Percentiles rank a stretch among this genome's conserved stretches.
These are phyloP conservation scores for Osmerus mordax DNA, from an alignment of 2,113 vertebrate genomes.

Conservation along the genomic window DNA sequence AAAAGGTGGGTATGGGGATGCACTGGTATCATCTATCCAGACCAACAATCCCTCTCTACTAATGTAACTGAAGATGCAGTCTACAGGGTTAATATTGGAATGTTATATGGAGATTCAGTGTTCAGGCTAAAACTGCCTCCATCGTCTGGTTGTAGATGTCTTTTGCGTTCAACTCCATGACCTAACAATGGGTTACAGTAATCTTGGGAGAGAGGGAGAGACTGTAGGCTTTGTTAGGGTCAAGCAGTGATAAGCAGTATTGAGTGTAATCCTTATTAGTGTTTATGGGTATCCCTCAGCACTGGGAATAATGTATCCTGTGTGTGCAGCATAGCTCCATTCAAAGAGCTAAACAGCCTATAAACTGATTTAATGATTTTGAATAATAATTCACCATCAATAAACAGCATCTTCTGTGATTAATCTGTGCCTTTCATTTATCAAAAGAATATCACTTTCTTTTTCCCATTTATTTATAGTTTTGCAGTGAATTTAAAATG, in stretches of 20 bases:
- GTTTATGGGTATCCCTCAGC: constrained; percentile 35
- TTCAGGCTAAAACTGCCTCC: no score
- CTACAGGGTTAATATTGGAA: no score
- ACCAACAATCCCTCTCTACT: no score
- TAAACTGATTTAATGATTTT: constrained; percentile 19
- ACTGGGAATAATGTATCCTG: constrained; percentile 43
- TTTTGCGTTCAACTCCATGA: constrained; percentile 1
- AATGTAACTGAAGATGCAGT: no score
- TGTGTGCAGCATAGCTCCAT: constrained; percentile 39
- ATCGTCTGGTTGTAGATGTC: constrained; percentile 4
- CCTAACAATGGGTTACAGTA: constrained; percentile 9
- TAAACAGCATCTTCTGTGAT: constrained; percentile 2
- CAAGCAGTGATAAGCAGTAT: constrained; percentile 32
- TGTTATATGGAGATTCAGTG: no score
- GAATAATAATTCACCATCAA: constrained; percentile 17
- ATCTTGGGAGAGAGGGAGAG: no score
- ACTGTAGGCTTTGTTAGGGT: constrained; percentile 16
- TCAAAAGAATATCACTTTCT: no score
- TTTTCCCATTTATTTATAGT: no score
- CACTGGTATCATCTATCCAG: no score
- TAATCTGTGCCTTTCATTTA: neutral
- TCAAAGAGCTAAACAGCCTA: constrained; percentile 40
- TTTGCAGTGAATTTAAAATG: no score
- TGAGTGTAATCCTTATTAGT: constrained; percentile 46
- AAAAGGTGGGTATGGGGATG: no score